A percentile compares a stretch with the other conserved stretches of the same genome.
Evolutionary conservation across 2,888 invertebrate genomes (phyloP).

Genomic region (Andrena fulva): DNA sequence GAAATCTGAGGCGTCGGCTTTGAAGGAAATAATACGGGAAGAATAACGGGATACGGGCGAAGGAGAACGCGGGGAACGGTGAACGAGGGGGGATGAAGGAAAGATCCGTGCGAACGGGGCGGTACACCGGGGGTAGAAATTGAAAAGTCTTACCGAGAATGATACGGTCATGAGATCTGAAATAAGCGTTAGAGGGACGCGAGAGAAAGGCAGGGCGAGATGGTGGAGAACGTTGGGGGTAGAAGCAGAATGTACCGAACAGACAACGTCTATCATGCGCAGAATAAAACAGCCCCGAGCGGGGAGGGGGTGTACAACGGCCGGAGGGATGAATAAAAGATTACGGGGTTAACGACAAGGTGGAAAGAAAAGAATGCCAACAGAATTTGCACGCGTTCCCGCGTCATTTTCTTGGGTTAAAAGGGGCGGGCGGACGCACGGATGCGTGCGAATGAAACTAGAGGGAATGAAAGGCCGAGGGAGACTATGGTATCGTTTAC

Average conservation of each 20-base stretch:
- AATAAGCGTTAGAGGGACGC: background rate
- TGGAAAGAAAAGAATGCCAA: background rate
- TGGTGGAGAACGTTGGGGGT: background rate
- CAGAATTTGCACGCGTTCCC: constrained; percentile 25
- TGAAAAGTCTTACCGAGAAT: constrained; percentile 15
- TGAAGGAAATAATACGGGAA: constrained; percentile 44
- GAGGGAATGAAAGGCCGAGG: background rate
- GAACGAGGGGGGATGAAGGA: background rate
- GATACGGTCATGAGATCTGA: constrained; percentile 7
- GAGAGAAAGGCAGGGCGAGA: background rate
- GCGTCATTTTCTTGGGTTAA: background rate
- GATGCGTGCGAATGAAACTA: constrained; percentile 22
- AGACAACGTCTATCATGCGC: constrained; percentile 21
- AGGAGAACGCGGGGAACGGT: background rate
- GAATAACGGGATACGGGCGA: constrained; percentile 41
- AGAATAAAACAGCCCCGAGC: constrained; percentile 17
- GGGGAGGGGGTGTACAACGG: constrained; percentile 7
- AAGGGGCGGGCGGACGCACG: background rate
- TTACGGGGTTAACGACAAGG: constrained; percentile 20
- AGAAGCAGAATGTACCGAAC: background rate
- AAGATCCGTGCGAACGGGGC: background rate
- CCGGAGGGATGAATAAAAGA: constrained; percentile 43
- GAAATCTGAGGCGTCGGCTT: constrained; percentile 20
- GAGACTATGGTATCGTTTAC: constrained; percentile 34
- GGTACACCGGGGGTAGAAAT: constrained; percentile 24